A percentile compares a stretch with the other conserved stretches of the same genome.
Conservation (phyloP, 2,113 vertebrate genomes). For the Potamarius usumacintae region DNA sequence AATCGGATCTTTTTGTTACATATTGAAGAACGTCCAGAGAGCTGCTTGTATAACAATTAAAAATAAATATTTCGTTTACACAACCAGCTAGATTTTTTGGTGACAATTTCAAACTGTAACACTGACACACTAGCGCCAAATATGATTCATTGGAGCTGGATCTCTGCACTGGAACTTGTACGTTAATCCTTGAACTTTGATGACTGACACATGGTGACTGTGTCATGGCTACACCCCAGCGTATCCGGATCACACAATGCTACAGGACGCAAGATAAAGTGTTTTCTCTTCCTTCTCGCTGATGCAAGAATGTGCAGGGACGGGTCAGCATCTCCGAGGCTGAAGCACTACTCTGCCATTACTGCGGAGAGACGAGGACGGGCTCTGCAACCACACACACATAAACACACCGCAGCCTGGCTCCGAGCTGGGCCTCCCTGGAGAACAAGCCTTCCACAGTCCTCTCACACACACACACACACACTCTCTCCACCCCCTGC, state of each 20-base stretch:
- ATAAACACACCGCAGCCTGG: constrained; percentile 45
- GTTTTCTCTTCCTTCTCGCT: constrained; percentile 1
- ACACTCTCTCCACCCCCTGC: constrained; percentile 7
- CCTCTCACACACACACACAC: constrained; percentile 21
- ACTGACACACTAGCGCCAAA: not conserved
- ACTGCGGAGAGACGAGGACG: constrained; percentile 39
- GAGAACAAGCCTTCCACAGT: constrained; percentile 28
- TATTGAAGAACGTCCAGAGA: not conserved
- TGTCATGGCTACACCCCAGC: not conserved
- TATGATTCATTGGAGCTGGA: not conserved
- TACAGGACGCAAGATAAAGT: constrained; percentile 5
- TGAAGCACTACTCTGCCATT: constrained; percentile 46
- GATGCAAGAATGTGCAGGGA: not conserved
- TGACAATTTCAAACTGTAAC: not conserved
- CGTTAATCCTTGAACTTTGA: not conserved
- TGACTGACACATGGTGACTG: not conserved
- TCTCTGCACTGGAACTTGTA: not conserved
- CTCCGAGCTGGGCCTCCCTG: constrained; percentile 38
- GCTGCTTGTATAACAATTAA: not conserved
- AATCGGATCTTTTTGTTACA: not conserved
- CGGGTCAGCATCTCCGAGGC: not conserved
- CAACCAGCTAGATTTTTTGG: too few species aligned
- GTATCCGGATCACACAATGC: constrained; percentile 1
- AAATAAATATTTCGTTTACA: not conserved
- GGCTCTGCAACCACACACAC: constrained; percentile 47